Evolutionary conservation across 2,888 invertebrate species (phyloP).

Genomic region (Xestia ashworthii): DNA sequence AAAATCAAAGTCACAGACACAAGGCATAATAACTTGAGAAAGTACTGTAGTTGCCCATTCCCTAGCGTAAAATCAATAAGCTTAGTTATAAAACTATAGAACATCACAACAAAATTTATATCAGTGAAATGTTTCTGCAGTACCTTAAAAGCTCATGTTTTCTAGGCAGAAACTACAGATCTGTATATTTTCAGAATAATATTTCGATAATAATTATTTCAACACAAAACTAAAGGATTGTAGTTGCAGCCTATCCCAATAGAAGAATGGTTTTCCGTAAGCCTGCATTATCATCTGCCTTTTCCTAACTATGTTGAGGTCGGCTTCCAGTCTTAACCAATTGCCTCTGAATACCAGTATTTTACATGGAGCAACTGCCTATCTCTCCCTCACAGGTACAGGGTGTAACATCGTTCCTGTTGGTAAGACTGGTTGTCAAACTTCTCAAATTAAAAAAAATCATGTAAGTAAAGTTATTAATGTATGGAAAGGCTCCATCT

Average conservation of each 20-base stretch:
- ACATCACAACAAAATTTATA: too few species aligned
- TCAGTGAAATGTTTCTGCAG: not conserved
- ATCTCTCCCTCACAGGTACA: too few species aligned
- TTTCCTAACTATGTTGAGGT: not conserved
- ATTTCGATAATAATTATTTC: not conserved
- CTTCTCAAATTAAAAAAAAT: not conserved
- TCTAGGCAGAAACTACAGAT: too few species aligned
- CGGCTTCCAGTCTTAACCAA: not conserved
- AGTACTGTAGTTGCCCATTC: too few species aligned
- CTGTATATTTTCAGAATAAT: not conserved
- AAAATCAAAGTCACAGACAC: too few species aligned
- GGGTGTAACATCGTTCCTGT: too few species aligned
- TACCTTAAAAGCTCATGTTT: too few species aligned
- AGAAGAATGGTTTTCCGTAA: too few species aligned
- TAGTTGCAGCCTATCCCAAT: not conserved
- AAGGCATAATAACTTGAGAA: too few species aligned
- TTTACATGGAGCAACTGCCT: not conserved
- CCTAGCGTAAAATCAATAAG: too few species aligned
- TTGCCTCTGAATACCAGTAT: not conserved
- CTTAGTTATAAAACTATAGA: not conserved
- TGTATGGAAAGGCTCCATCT: too few species aligned
- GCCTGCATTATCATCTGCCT: not conserved
- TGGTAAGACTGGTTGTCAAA: not conserved
- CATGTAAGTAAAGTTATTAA: too few species aligned
- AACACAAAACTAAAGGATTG: not conserved